phyloP scores from a whole-genome alignment of 1,140 invertebrate species.

The Rhynchophorus ferrugineus region DNA sequence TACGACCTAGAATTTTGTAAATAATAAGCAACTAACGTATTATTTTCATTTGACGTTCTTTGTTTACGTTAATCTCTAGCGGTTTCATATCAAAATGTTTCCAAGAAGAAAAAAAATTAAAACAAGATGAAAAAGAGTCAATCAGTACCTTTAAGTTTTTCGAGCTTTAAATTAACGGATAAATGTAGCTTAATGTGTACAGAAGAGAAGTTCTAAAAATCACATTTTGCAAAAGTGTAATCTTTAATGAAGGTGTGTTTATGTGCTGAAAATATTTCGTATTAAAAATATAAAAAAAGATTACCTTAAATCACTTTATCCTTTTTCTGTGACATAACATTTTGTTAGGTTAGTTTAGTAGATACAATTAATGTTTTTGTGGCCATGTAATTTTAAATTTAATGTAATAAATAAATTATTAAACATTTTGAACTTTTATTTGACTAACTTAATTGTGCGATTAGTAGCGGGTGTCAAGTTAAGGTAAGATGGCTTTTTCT shows the following conservation, averaged over 20 bases:
- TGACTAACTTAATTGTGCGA: too few species aligned
- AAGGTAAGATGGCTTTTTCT: too few species aligned
- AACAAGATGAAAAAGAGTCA: constrained; percentile 18
- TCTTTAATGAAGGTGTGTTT: constrained; percentile 15
- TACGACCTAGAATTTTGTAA: not conserved
- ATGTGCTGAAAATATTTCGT: constrained; percentile 16
- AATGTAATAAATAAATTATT: constrained; percentile 40
- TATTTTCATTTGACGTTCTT: not conserved
- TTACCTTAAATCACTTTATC: constrained; percentile 20
- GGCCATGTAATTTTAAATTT: constrained; percentile 44
- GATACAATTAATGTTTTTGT: constrained; percentile 40
- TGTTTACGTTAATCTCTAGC: constrained; percentile 2
- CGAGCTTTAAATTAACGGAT: constrained; percentile 16
- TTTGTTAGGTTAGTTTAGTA: constrained; percentile 35
- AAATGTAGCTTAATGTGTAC: constrained; percentile 25
- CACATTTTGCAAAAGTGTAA: constrained; percentile 13
- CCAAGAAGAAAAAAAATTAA: too few species aligned
- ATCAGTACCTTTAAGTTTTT: constrained; percentile 19
- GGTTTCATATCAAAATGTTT: constrained; percentile 18
- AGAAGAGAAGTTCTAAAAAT: constrained; percentile 14
- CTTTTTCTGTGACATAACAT: constrained; percentile 23
- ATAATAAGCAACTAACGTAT: not conserved
- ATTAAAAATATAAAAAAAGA: constrained; percentile 18
- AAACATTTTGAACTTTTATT: constrained; percentile 9
- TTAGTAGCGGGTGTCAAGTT: too few species aligned